Conservation (phyloP, 2,113 vertebrate species). For the Hemibagrus wyckioides region DNA sequence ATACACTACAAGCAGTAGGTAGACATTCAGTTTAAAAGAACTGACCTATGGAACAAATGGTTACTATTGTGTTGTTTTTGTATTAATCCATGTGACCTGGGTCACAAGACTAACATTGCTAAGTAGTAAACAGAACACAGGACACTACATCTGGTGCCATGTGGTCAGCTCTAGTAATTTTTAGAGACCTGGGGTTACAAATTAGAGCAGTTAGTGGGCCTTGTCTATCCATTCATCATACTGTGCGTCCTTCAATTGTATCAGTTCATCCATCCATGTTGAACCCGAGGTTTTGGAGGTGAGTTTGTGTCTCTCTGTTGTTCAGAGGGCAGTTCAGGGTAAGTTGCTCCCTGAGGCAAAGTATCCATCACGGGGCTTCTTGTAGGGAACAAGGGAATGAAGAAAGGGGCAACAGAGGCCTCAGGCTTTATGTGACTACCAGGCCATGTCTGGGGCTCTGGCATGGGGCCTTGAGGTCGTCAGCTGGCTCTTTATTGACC, state of each 20-base stretch:
- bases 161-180: constrained; percentile 7
- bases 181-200: constrained; percentile 26
- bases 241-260: constrained; percentile 31
- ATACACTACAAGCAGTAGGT: background rate
- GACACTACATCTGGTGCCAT: constrained; percentile 1
- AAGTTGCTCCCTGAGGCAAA: constrained; percentile 70
- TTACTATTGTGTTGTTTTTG: background rate
- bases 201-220: constrained; percentile 34
- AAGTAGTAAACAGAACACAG: constrained; percentile 21
- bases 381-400: constrained; percentile 42
- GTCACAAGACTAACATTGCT: background rate
- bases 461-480: constrained; percentile 62
- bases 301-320: constrained; percentile 48
- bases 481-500: constrained; percentile 65
- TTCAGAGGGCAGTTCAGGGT: constrained; percentile 37
- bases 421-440: constrained; percentile 43
- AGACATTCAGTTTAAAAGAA: background rate
- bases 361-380: constrained; percentile 74
- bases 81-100: background rate
- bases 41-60: background rate
- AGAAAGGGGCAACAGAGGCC: constrained; percentile 37
- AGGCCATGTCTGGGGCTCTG: constrained; percentile 62
- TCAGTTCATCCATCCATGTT: constrained; percentile 14
- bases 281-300: constrained; percentile 52
- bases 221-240: constrained; percentile 37